Percentiles rank a stretch among this genome's conserved stretches.
Conservation (phyloP, 2,888 invertebrate genomes). For the Allygus modestus region DNA sequence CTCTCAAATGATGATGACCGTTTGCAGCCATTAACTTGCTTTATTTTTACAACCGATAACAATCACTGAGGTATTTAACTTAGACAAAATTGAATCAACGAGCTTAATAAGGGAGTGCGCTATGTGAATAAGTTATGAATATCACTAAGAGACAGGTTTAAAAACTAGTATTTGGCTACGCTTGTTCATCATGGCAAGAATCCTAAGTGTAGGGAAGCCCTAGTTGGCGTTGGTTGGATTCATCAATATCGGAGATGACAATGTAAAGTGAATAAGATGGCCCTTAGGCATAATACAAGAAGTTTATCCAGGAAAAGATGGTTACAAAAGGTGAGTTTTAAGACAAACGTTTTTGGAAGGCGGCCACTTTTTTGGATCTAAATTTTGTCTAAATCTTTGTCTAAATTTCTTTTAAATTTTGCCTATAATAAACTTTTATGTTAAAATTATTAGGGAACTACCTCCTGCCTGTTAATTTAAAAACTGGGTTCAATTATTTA, state of each 20-base stretch:
- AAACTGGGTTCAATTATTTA: no score
- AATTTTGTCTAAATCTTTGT: no score
- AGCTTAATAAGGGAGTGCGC: neutral
- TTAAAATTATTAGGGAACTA: no score
- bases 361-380: no score
- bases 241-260: conserved; percentile 59
- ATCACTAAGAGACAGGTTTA: neutral
- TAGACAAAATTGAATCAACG: conserved; percentile 27
- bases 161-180: conserved; percentile 7
- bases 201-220: neutral
- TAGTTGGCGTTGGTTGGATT: conserved; percentile 49
- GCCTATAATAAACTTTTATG: no score
- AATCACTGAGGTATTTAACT: neutral
- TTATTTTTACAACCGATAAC: conserved; percentile 14
- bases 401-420: no score
- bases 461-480: no score
- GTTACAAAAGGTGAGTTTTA: neutral
- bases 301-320: conserved; percentile 52
- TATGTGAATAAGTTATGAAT: conserved; percentile 5
- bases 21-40: conserved; percentile 34
- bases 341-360: no score
- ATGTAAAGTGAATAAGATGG: conserved; percentile 40
- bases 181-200: neutral
- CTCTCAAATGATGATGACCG: neutral
- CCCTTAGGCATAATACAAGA: conserved; percentile 45